These are phyloP conservation scores for Anolis sagrei DNA, from an alignment of 2,113 vertebrate genomes.

Conservation along the genomic window DNA sequence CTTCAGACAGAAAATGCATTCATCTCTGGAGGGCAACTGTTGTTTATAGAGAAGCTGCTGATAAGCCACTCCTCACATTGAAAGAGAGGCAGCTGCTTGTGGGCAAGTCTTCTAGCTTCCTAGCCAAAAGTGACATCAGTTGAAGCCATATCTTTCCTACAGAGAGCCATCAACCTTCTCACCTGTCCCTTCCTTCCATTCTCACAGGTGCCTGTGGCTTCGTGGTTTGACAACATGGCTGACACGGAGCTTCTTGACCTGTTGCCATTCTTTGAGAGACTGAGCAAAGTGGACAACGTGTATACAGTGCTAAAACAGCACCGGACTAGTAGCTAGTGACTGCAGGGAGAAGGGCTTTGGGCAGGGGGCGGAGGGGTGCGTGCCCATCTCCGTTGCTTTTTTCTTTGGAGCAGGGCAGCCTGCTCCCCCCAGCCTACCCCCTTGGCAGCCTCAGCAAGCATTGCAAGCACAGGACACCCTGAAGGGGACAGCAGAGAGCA, in stretches of 20 bases:
- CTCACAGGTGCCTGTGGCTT: conserved; percentile 90
- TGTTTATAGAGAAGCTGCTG: neutral
- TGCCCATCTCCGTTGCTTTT: conserved; percentile 33
- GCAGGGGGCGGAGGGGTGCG: conserved; percentile 56
- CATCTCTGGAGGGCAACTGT: neutral
- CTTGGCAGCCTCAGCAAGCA: conserved; percentile 10
- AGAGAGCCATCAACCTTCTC: neutral
- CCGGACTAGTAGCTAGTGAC: conserved; percentile 87
- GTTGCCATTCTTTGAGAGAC: conserved; percentile 95
- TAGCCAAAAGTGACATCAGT: neutral
- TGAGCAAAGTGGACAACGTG: conserved; percentile 91
- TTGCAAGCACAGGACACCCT: neutral
- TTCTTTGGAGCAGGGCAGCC: conserved; percentile 17
- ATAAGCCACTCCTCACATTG: neutral
- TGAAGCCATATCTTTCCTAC: neutral
- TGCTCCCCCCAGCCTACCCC: neutral
- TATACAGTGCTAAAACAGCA: conserved; percentile 91
- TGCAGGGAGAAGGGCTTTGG: conserved; percentile 58
- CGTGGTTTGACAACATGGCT: conserved; percentile 97
- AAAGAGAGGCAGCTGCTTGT: too few species aligned
- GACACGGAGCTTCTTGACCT: conserved; percentile 96
- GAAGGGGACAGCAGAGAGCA: conserved; percentile 1
- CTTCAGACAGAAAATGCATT: neutral
- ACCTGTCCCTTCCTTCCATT: neutral
- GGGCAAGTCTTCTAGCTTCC: neutral